Conservation (phyloP, 1,140 invertebrate genomes). For the Pseudomyrmex cubaensis region DNA sequence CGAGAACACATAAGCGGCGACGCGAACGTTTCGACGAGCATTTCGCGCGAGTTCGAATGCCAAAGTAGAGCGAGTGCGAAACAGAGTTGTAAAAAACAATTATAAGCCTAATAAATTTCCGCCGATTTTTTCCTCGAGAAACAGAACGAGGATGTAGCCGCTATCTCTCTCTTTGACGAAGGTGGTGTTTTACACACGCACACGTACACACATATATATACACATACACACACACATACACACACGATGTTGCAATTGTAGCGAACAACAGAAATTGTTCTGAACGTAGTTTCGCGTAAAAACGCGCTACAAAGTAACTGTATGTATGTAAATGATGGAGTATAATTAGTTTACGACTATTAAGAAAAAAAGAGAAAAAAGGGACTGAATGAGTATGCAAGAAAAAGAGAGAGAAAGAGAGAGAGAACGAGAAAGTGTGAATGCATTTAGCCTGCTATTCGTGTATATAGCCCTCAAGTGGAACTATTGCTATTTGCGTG, state of each 20-base stretch:
- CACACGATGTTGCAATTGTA: too few species aligned
- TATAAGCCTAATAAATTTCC: conserved; percentile 40
- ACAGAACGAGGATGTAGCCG: not conserved
- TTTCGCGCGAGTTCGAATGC: conserved; percentile 63
- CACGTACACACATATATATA: not conserved
- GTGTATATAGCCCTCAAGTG: conserved; percentile 79
- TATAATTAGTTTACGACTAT: conserved; percentile 52
- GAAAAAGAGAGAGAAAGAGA: not conserved
- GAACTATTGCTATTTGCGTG: conserved; percentile 76
- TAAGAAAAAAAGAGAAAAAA: not conserved
- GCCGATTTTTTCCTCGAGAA: conserved; percentile 22
- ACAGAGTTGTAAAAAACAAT: conserved; percentile 43
- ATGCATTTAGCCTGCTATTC: conserved; percentile 73
- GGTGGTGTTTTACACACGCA: not conserved
- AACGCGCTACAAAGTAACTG: conserved; percentile 60
- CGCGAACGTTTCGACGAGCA: conserved; percentile 8
- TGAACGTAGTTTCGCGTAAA: conserved; percentile 49
- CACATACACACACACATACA: not conserved
- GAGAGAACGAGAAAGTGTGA: conserved; percentile 7
- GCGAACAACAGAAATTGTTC: conserved; percentile 27
- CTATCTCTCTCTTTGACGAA: not conserved
- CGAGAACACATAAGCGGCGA: not conserved
- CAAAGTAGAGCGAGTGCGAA: conserved; percentile 63
- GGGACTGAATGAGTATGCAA: conserved; percentile 15
- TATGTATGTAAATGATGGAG: conserved; percentile 66